Conservation (phyloP, 2,888 invertebrate species). For the Eupithecia dodoneata region DNA sequence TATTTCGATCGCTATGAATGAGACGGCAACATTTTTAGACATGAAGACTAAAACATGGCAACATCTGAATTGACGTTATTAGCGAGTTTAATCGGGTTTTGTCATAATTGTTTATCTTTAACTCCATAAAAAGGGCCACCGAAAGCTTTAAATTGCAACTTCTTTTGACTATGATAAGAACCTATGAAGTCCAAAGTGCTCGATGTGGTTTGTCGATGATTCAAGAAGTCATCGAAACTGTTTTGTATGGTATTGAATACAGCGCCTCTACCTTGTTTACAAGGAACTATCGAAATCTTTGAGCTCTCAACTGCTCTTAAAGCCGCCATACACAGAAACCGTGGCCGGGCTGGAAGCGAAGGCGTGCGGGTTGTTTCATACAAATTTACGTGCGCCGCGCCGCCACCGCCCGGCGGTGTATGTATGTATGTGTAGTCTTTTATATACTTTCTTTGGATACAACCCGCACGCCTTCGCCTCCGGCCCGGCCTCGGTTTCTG, state of each 20-base stretch:
- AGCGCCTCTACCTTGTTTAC: not conserved
- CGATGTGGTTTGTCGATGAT: not conserved
- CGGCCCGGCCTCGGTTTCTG: no score
- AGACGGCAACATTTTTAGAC: not conserved
- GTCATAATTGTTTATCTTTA: not conserved
- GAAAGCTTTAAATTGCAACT: not conserved
- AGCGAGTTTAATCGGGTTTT: not conserved
- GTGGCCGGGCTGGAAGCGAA: no score
- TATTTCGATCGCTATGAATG: not conserved
- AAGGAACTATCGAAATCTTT: not conserved
- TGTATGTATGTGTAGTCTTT: no score
- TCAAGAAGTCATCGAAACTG: not conserved
- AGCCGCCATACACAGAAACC: no score
- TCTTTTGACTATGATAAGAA: not conserved
- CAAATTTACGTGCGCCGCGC: no score
- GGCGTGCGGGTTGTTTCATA: no score
- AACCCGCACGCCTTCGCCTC: no score
- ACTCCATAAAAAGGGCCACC: not conserved
- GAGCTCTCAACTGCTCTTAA: no score
- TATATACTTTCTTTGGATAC: no score
- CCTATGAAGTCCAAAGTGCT: not conserved
- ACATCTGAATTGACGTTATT: not conserved
- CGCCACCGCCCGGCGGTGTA: no score
- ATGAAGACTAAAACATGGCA: not conserved
- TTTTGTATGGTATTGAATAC: not conserved